Evolutionary conservation across 2,797 vertebrate species (phyloP).

Genomic region (Macropodus opercularis): DNA sequence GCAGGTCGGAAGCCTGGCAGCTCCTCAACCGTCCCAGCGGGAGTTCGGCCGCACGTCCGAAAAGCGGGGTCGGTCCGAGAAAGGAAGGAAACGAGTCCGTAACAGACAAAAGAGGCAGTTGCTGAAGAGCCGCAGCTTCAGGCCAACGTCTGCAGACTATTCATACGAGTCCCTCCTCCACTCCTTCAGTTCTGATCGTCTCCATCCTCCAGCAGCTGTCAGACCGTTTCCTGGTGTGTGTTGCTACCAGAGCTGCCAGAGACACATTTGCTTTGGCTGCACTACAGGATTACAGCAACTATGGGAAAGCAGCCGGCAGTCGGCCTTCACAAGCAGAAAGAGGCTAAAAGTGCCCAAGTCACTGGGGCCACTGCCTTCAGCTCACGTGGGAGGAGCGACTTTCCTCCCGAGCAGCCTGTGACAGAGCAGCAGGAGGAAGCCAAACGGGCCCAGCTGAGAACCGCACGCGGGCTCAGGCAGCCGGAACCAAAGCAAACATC

Average conservation of each 20-base stretch:
- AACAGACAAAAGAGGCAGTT: neutral
- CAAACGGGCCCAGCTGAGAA: constrained; percentile 2
- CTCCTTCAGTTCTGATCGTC: neutral
- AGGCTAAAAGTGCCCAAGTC: constrained; percentile 14
- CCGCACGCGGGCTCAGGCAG: neutral
- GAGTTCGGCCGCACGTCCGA: constrained; percentile 30
- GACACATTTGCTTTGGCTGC: constrained; percentile 57
- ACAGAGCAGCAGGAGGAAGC: constrained; percentile 2
- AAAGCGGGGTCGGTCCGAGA: constrained; percentile 21
- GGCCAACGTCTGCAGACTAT: constrained; percentile 2
- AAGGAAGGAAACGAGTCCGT: neutral
- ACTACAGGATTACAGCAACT: constrained; percentile 42
- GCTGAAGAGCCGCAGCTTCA: no score
- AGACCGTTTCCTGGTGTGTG: constrained; percentile 48
- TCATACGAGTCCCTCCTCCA: neutral
- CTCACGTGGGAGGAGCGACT: constrained; percentile 15
- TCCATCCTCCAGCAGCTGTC: constrained; percentile 46
- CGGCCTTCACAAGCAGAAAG: constrained; percentile 1
- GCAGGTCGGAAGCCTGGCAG: constrained; percentile 12
- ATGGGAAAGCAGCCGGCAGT: constrained; percentile 39
- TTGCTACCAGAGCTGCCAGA: constrained; percentile 45
- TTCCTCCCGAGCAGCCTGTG: constrained; percentile 2
- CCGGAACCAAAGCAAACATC: constrained; percentile 1
- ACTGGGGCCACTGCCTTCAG: constrained; percentile 18
- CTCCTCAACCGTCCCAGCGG: constrained; percentile 39